Evolutionary conservation across 2,888 invertebrate genomes (phyloP), one percentile per base, ranked within the genome.

Genomic region (Cenopis cana): DNA sequence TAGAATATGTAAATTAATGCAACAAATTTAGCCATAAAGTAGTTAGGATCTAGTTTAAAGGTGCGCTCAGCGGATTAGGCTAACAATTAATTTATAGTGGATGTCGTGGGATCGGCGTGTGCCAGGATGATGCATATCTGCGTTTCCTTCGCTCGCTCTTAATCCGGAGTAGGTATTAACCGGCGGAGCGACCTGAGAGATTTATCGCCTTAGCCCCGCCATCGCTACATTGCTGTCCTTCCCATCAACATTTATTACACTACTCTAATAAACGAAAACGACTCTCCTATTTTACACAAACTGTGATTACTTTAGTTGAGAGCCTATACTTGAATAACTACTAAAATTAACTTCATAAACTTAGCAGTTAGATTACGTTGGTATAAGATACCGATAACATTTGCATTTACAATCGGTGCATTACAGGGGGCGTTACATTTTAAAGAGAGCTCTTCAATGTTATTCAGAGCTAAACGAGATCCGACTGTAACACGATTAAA

Each of bases 161-260:
- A 89, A 90, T 88, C 86, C 85, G 62, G 67, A 79, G 87, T n/a
- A n/a, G n/a, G n/a, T 82, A 87, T 89, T 87, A 87, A 83, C 84
- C 82, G 81, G 83, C 81, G 85, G 84, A 82, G 76, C 83, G 82
- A 83, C 82, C 85, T 77, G 75, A 75, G 75, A 82, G 85, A 89
- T 90, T 89, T 89, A 89, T 89, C 80, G 85, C 82, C 79, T 76
- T 64, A 75, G 80, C 79, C 83, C 82, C 82, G 80, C 77, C 82
- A 75, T 75, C 76, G 79, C 82, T 82, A 83, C 85, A 85, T 79
- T 84, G 84, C 81, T 82, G 79, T 82, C 80, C 77, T 76, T 79
- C 75, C 83, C 78, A 84, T 80, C 76, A 79, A 41, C 81, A 84
- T 64, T 64, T 84, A 85, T 79, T 81, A 81, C 76, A 77, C 78